phyloP scores from a whole-genome alignment of 2,888 invertebrate genomes.

The Biston betularia region DNA sequence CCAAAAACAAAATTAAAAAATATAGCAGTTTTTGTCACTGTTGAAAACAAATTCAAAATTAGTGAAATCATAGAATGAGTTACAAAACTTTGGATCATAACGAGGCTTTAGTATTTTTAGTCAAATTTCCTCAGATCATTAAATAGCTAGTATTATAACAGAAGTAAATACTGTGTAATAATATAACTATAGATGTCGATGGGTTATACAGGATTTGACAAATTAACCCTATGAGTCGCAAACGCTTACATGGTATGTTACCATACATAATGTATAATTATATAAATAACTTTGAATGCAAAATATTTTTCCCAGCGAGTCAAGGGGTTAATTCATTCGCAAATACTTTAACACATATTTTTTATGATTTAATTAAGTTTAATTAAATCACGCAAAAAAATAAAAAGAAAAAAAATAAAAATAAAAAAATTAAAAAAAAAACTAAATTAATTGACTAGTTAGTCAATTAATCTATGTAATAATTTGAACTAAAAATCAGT shows the following conservation, averaged over 20 bases:
- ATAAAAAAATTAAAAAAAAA: too few species aligned
- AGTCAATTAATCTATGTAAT: neutral
- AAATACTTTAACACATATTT: conserved; percentile 55
- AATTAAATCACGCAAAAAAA: too few species aligned
- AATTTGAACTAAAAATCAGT: conserved; percentile 15
- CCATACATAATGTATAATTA: neutral
- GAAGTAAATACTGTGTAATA: conserved; percentile 82
- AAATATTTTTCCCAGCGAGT: neutral
- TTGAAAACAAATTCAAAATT: too few species aligned
- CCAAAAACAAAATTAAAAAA: neutral
- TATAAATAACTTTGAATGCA: neutral
- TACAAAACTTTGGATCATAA: neutral
- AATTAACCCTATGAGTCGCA: neutral
- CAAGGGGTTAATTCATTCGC: conserved; percentile 65
- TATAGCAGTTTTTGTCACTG: too few species aligned
- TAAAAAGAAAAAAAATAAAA: too few species aligned
- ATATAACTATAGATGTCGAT: conserved; percentile 74
- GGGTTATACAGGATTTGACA: conserved; percentile 58
- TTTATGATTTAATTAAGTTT: neutral
- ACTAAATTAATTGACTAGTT: too few species aligned
- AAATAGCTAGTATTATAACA: conserved; percentile 38
- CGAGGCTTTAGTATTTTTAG: neutral
- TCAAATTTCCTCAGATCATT: neutral
- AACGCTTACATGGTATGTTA: neutral
- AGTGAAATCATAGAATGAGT: neutral